A percentile compares a stretch with the other conserved stretches of the same genome.
These are phyloP conservation scores for Gymnothorax reevesii DNA, from an alignment of 2,797 vertebrate species.

Conservation along the genomic window DNA sequence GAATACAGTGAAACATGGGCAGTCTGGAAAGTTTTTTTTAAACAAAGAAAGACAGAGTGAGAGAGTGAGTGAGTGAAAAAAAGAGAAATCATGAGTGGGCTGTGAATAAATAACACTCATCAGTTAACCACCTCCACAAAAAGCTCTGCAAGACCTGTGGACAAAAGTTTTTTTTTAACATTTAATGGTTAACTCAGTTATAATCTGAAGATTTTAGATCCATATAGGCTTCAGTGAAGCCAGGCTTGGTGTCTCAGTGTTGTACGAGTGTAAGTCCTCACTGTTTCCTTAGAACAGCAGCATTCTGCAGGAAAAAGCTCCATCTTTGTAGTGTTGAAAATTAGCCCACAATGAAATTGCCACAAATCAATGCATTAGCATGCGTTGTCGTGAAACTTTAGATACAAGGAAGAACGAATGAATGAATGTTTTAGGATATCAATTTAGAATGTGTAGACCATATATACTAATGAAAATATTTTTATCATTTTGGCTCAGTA, in stretches of 20 bases:
- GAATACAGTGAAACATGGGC: not conserved
- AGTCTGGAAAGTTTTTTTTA: not conserved
- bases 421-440: not conserved
- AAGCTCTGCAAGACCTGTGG: not conserved
- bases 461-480: not conserved
- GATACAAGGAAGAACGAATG: not conserved
- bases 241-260: not conserved
- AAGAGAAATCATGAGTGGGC: not conserved
- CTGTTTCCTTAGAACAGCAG: not conserved
- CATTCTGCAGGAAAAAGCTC: not conserved
- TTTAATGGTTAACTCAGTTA: not conserved
- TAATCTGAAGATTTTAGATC: not conserved
- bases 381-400: not conserved
- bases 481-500: too few relatives aligned
- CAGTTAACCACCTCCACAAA: not conserved
- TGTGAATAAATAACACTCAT: not conserved
- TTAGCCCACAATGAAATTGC: not conserved
- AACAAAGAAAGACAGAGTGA: not conserved
- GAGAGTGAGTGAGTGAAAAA: not conserved
- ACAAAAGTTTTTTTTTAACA: not conserved
- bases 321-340: not conserved
- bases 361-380: not conserved
- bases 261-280: not conserved
- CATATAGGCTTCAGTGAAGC: not conserved
- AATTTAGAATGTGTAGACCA: not conserved